A percentile compares a stretch with the other conserved stretches of the same genome.
phyloP scores from a whole-genome alignment of 2,888 invertebrate species.

The Erebia palarica region DNA sequence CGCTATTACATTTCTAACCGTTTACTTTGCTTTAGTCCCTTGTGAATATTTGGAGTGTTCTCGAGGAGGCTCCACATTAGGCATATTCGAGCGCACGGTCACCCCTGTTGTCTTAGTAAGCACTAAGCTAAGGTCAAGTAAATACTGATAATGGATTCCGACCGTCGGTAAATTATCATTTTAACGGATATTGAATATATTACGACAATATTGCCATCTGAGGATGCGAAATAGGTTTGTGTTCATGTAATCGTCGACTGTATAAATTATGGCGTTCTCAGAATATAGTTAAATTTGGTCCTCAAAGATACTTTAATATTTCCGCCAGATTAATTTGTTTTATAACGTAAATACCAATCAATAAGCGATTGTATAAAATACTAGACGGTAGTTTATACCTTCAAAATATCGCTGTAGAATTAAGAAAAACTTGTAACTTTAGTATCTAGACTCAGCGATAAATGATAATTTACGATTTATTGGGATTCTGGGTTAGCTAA shows the following conservation, averaged over 20 bases:
- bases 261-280: not conserved
- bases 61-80: conserved; percentile 35
- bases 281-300: conserved; percentile 12
- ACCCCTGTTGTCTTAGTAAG: conserved; percentile 83
- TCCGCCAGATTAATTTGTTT: too few relatives aligned
- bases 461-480: too few relatives aligned
- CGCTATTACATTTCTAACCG: conserved; percentile 30
- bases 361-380: too few relatives aligned
- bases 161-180: conserved; percentile 78
- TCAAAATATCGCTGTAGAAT: too few relatives aligned
- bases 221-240: conserved; percentile 62
- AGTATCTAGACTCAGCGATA: too few relatives aligned
- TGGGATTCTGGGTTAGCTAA: too few relatives aligned
- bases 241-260: conserved; percentile 65
- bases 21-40: conserved; percentile 32
- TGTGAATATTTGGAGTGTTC: conserved; percentile 38
- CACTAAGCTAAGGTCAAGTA: conserved; percentile 82
- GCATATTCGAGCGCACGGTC: conserved; percentile 49
- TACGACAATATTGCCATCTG: conserved; percentile 71
- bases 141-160: conserved; percentile 82
- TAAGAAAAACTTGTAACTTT: too few relatives aligned
- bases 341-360: too few relatives aligned
- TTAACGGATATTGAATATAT: conserved; percentile 81
- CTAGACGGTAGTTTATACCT: too few relatives aligned
- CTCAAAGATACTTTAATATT: not conserved